Evolutionary conservation across 2,113 vertebrate genomes (phyloP), one percentile per base, ranked within the genome.

Genomic region (Falco punctatus): DNA sequence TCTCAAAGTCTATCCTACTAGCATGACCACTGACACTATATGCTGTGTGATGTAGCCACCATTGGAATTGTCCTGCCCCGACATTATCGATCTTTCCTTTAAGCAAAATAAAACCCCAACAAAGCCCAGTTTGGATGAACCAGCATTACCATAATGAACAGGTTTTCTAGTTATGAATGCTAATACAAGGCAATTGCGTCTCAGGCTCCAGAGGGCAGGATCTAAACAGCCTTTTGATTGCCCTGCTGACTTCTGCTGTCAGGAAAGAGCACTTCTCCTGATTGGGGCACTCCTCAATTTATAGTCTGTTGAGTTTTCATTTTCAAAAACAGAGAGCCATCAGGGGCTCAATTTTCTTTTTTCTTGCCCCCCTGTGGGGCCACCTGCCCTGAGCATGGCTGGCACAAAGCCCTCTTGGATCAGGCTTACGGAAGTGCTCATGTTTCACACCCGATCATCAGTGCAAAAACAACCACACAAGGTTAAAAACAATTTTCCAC

Each of bases 111-210:
- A 1, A 1, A 6, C 17, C 5, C 20, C 35, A 65, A 32, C 9
- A 23, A 55, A 75, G 6, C 9, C 23, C 59, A 42, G 15, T 28
- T 70, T 0, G 0, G 62, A 66, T 27, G 10, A 92, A 46, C 3
- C 0, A 0, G 42, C 11, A 13, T 40, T 62, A 82, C 0, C 13
- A 20, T 52, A 70, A 66, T 0, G 1, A 84, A 64, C 3, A 42
- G 8, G 46, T 44, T 79, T 59, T 59, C 52, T 81, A 59, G 13
- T 67, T 61, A 54, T 18, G n/a, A 77, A 64, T 38, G 27, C 15
- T 64, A 54, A 78, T 27, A n/a, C 11, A 64, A 73, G 18, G 32
- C 48, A 64, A 51, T 30, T 55, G 30, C 10, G 44, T 33, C 46
- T 88, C 55, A 54, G 42, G 13, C 18, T 82, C 30, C 55, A 77